Conservation (phyloP, 2,888 invertebrate genomes). For the Conus canariensis region DNA sequence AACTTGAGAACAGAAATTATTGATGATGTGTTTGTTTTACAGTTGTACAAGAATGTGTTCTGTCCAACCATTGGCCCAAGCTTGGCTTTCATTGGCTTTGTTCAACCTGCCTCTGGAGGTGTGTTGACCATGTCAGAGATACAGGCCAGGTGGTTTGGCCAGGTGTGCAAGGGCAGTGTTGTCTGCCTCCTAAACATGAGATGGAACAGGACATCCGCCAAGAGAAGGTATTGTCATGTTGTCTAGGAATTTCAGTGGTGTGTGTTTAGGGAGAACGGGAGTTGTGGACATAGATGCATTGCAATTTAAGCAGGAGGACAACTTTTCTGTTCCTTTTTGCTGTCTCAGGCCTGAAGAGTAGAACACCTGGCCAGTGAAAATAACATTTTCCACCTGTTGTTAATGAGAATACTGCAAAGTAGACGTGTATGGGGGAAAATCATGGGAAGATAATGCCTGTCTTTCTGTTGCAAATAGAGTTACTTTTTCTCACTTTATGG, state of each 20-base stretch:
- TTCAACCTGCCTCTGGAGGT: conserved; percentile 76
- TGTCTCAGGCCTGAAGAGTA: too few relatives aligned
- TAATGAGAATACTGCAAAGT: too few relatives aligned
- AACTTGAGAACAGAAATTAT: too few relatives aligned
- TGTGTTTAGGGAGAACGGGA: background rate
- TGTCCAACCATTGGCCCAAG: conserved; percentile 67
- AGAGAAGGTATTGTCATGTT: conserved; percentile 60
- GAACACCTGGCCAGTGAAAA: too few relatives aligned
- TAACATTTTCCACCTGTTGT: too few relatives aligned
- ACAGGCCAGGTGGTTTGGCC: conserved; percentile 75
- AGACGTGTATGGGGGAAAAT: too few relatives aligned
- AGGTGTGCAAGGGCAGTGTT: conserved; percentile 66
- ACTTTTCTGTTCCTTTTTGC: too few relatives aligned
- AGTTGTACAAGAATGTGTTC: conserved; percentile 77
- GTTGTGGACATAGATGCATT: background rate
- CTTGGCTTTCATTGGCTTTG: conserved; percentile 76
- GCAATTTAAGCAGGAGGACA: too few relatives aligned
- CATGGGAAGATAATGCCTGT: too few relatives aligned
- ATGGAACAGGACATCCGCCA: conserved; percentile 66
- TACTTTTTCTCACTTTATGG: too few relatives aligned
- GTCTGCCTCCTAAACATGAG: conserved; percentile 63
- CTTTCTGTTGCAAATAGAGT: too few relatives aligned
- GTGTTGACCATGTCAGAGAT: conserved; percentile 74
- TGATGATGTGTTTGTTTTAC: conserved; percentile 26
- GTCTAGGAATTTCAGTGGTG: conserved; percentile 3